Evolutionary conservation across 37 sponge, comb jelly and placozoan species (phyloP).

Genomic region (Lycopodina hypogea): DNA sequence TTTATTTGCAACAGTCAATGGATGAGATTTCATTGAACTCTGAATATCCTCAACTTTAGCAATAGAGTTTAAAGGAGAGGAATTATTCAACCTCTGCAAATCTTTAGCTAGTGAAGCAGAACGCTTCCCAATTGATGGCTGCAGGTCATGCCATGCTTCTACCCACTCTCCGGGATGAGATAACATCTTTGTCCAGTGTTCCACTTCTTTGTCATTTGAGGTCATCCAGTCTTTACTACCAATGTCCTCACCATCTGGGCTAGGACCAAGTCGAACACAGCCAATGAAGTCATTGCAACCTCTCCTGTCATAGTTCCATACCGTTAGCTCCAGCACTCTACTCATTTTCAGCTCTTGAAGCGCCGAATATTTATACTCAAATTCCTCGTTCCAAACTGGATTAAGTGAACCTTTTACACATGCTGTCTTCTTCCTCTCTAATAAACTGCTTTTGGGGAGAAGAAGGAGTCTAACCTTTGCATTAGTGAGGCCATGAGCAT

Average conservation of each 20-base stretch:
- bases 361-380: slow-evolving; percentile 22
- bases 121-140: slow-evolving; percentile 26
- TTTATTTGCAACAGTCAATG: too few species aligned
- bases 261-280: slow-evolving; percentile 47
- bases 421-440: slow-evolving; percentile 42
- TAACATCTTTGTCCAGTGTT: slow-evolving; percentile 52
- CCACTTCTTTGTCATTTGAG: slow-evolving; percentile 39
- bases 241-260: slow-evolving; percentile 15
- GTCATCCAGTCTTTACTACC: slow-evolving; percentile 69
- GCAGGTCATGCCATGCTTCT: slow-evolving; percentile 48
- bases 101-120: too few species aligned
- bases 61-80: too few species aligned
- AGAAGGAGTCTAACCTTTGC: slow-evolving; percentile 38
- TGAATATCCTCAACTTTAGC: too few species aligned
- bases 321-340: slow-evolving; percentile 53
- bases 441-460: slow-evolving; percentile 30
- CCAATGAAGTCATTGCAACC: slow-evolving; percentile 55
- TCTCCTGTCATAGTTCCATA: slow-evolving; percentile 42
- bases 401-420: slow-evolving; percentile 36
- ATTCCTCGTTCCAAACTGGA: slow-evolving; percentile 57
- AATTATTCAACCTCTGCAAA: too few species aligned
- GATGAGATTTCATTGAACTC: too few species aligned
- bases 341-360: slow-evolving; percentile 34
- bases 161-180: slow-evolving; percentile 41
- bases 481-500: neutral